These are phyloP conservation scores for Sarcophaga bullata DNA, from an alignment of 1,140 invertebrate species.

Conservation along the genomic window DNA sequence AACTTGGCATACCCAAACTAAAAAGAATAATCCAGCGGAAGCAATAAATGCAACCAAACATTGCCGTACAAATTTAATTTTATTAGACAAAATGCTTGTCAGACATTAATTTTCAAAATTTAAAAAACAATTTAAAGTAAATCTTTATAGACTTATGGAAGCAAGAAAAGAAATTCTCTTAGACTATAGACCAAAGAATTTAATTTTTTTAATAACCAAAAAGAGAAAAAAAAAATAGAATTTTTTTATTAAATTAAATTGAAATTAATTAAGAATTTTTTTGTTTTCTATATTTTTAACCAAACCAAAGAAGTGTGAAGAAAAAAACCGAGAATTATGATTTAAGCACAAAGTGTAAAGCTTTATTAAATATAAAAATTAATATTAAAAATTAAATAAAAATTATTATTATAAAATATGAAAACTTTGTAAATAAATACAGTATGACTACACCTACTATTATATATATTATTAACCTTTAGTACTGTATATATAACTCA, in stretches of 20 bases:
- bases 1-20: constrained; percentile 90
- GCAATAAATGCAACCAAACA: constrained; percentile 71
- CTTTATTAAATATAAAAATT: constrained; percentile 13
- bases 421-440: not conserved
- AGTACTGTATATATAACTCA: no score
- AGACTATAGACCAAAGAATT: no score
- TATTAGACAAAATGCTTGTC: constrained; percentile 55
- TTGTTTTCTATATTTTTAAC: not conserved
- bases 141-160: no score
- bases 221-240: not conserved
- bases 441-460: no score
- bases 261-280: no score
- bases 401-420: not conserved
- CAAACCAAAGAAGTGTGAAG: not conserved
- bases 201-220: not conserved
- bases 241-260: not conserved
- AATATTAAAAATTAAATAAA: no score
- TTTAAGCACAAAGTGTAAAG: constrained; percentile 64
- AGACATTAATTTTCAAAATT: constrained; percentile 19
- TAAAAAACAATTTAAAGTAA: not conserved
- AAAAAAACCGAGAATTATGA: constrained; percentile 16
- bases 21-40: constrained; percentile 76
- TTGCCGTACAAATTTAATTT: constrained; percentile 72
- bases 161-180: no score
- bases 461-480: no score